Conservation (phyloP, 2,113 vertebrate species). For the Centropristis striata region DNA sequence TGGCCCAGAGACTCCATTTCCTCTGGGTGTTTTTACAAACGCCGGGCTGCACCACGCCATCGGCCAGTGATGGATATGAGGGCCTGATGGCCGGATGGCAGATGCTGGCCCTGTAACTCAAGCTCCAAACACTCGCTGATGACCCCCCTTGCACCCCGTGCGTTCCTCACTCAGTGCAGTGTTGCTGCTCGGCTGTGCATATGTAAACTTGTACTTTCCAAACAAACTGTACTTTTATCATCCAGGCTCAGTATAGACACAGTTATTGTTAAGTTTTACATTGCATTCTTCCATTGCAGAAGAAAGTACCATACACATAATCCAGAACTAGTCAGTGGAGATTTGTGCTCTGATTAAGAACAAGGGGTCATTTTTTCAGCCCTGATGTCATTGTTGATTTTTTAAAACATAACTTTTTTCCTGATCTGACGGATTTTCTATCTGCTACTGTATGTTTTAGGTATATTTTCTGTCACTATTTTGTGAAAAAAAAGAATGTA, state of each 20-base stretch:
- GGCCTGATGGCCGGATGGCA: constrained; percentile 87
- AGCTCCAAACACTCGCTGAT: constrained; percentile 84
- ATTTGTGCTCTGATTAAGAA: neutral
- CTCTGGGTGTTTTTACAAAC: constrained; percentile 89
- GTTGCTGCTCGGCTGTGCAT: constrained; percentile 19
- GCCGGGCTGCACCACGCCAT: constrained; percentile 79
- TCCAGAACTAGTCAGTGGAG: neutral
- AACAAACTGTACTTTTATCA: constrained; percentile 36
- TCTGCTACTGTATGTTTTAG: neutral
- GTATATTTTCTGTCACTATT: neutral
- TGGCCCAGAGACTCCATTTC: constrained; percentile 89
- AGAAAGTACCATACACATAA: neutral
- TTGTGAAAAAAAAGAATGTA: neutral
- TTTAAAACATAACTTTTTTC: neutral
- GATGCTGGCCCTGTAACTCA: constrained; percentile 91
- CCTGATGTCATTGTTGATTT: neutral
- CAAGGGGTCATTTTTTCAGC: neutral
- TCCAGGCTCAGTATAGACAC: neutral
- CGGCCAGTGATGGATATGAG: constrained; percentile 81
- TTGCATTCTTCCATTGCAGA: neutral
- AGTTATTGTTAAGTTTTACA: neutral
- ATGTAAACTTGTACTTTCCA: constrained; percentile 51
- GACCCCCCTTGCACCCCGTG: constrained; percentile 71
- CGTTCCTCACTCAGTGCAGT: constrained; percentile 56
- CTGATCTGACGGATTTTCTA: neutral